Evolutionary conservation across 2,888 invertebrate genomes (phyloP), one percentile per base, ranked within the genome.

Genomic region (Gymnoscelis rufifasciata): DNA sequence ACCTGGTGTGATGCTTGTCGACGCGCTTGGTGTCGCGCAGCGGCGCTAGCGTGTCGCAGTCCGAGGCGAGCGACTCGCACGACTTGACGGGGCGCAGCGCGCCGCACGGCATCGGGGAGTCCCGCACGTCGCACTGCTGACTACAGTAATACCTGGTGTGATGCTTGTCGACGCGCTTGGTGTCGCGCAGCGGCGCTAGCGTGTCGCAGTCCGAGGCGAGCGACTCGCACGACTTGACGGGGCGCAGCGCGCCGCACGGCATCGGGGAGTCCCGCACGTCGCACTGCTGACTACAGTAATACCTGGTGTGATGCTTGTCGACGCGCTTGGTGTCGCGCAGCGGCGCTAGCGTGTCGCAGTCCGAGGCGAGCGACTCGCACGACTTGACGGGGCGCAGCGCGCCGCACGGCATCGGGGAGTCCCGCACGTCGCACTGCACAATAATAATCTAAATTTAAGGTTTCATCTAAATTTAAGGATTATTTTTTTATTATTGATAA

Each of bases 141-240:
- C n/a, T n/a, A n/a, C n/a, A n/a, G n/a, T n/a, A n/a, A n/a, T 45
- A 89, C 90, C 83, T 88, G 62, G 79, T 83, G 64, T 82, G 86
- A 13, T 83, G 87, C 49, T 76, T 78, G 41, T 78, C n/a, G n/a
- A n/a, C n/a, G n/a, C n/a, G n/a, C n/a, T 66, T 57, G 0, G n/a
- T n/a, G n/a, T n/a, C n/a, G n/a, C n/a, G n/a, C n/a, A 51, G 94
- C 91, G 71, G 97, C 74, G 78, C 93, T 91, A 60, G 93, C 81
- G 54, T 96, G 94, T 55, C 97, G 91, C 41, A 94, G 93, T 64
- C 95, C 84, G 66, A 96, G 89, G 89, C 93, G 90, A 74, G 94
- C 89, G 82, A 95, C 93, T 72, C 89, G 54, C 83, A 88, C 54
- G 91, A 78, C 76, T 84, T 86, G 19, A 82, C 87, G 0, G 81